phyloP scores from a whole-genome alignment of 1,140 invertebrate species.

The Globodera rostochiensis region DNA sequence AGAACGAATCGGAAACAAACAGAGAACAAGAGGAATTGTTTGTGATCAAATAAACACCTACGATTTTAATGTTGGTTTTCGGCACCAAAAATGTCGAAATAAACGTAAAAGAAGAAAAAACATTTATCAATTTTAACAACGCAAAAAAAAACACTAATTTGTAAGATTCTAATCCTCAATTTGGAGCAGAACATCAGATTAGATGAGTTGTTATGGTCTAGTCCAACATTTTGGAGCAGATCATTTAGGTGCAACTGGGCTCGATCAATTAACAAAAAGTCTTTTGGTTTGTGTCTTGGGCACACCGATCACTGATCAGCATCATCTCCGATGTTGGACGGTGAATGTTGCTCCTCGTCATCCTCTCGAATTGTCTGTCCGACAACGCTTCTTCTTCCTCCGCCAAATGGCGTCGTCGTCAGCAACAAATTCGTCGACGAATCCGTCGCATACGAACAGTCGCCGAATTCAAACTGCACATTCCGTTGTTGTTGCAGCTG shows the following conservation, averaged over 20 bases:
- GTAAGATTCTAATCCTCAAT: no score
- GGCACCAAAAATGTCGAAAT: no score
- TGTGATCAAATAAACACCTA: neutral
- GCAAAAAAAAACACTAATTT: no score
- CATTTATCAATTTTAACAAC: no score
- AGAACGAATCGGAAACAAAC: neutral
- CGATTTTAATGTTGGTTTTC: neutral
- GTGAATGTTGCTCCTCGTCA: neutral
- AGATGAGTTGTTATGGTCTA: no score
- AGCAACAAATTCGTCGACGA: neutral
- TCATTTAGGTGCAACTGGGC: no score
- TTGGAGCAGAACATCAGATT: no score
- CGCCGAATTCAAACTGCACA: neutral
- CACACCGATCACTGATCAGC: neutral
- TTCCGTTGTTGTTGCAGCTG: no score
- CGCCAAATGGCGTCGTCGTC: neutral
- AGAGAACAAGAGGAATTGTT: neutral
- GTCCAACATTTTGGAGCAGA: no score
- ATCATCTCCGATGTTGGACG: neutral
- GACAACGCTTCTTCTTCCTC: neutral
- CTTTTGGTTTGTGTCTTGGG: neutral
- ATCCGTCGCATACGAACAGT: neutral
- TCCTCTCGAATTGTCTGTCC: neutral
- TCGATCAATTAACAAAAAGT: no score
- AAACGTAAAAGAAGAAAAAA: no score